A percentile compares a stretch with the other conserved stretches of the same genome.
phyloP scores from a whole-genome alignment of 2,797 vertebrate species.

The Sebastiscus tertius region DNA sequence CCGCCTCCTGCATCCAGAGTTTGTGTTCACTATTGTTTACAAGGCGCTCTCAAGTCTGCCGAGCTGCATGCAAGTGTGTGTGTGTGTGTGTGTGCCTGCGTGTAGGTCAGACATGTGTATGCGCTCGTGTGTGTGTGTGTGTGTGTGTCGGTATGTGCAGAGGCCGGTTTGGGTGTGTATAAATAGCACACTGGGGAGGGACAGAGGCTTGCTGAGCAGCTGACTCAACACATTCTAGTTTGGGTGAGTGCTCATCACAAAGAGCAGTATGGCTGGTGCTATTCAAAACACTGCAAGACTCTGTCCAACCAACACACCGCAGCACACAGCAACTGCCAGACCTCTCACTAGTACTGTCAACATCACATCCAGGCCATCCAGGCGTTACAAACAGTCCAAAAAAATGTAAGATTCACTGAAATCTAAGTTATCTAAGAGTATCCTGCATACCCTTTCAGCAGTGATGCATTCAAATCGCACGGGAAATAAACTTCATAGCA shows the following conservation, averaged over 20 bases:
- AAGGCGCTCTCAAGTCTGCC: conserved; percentile 27
- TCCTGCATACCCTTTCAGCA: neutral
- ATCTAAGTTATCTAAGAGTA: neutral
- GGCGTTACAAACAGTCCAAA: neutral
- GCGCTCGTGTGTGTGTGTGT: conserved; percentile 18
- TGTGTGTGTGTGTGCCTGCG: neutral
- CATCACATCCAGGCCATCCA: neutral
- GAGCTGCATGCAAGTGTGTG: neutral
- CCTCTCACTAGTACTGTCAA: neutral
- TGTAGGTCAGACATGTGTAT: neutral
- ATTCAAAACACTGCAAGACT: conserved; percentile 34
- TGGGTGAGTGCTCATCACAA: conserved; percentile 69
- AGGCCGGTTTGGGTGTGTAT: conserved; percentile 67
- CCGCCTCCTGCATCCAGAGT: conserved; percentile 8
- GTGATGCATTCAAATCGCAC: neutral
- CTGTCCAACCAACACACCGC: neutral
- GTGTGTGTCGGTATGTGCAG: conserved; percentile 49
- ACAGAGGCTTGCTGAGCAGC: conserved; percentile 65
- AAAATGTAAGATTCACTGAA: neutral
- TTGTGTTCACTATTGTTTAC: conserved; percentile 46
- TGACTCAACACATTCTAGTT: conserved; percentile 82
- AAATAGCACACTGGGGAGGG: conserved; percentile 70
- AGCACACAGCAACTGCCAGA: neutral
- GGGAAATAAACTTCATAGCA: neutral
- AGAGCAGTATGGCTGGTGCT: conserved; percentile 15